phyloP scores from a whole-genome alignment of 2,113 vertebrate species.

The Morone chrysops region DNA sequence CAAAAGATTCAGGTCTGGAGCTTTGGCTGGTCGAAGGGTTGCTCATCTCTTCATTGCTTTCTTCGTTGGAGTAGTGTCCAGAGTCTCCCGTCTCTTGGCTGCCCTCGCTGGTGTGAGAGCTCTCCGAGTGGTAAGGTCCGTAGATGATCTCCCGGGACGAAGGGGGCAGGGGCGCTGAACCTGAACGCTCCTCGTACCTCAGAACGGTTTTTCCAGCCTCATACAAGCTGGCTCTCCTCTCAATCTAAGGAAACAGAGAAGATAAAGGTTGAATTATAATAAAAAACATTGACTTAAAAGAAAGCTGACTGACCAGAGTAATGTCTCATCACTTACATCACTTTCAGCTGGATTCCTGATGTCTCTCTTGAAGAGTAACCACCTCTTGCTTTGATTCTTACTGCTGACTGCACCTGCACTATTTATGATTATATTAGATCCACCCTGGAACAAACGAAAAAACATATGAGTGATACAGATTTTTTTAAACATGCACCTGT shows the following conservation, averaged over 20 bases:
- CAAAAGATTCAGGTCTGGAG: slow-evolving; percentile 57
- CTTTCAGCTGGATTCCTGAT: slow-evolving; percentile 75
- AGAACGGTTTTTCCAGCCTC: slow-evolving; percentile 85
- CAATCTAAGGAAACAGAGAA: slow-evolving; percentile 73
- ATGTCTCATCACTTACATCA: slow-evolving; percentile 83
- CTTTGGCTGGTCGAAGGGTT: slow-evolving; percentile 77
- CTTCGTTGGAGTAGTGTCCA: slow-evolving; percentile 92
- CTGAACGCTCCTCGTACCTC: slow-evolving; percentile 75
- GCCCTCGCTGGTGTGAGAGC: slow-evolving; percentile 91
- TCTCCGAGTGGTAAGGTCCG: slow-evolving; percentile 84
- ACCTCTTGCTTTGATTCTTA: slow-evolving; percentile 79
- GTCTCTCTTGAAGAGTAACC: slow-evolving; percentile 83
- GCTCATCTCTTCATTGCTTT: slow-evolving; percentile 86
- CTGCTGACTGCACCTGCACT: slow-evolving; percentile 84
- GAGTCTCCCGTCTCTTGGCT: slow-evolving; percentile 95
- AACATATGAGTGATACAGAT: background rate
- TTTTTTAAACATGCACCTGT: background rate
- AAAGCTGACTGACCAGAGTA: background rate
- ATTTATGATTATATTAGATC: slow-evolving; percentile 88
- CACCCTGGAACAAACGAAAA: slow-evolving; percentile 82
- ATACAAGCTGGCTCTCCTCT: slow-evolving; percentile 85
- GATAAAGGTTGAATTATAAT: background rate
- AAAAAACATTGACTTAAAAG: background rate
- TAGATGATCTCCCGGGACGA: slow-evolving; percentile 79
- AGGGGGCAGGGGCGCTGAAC: slow-evolving; percentile 73